phyloP scores from a whole-genome alignment of 2,888 invertebrate genomes.

The Pterobdella sp. region DNA sequence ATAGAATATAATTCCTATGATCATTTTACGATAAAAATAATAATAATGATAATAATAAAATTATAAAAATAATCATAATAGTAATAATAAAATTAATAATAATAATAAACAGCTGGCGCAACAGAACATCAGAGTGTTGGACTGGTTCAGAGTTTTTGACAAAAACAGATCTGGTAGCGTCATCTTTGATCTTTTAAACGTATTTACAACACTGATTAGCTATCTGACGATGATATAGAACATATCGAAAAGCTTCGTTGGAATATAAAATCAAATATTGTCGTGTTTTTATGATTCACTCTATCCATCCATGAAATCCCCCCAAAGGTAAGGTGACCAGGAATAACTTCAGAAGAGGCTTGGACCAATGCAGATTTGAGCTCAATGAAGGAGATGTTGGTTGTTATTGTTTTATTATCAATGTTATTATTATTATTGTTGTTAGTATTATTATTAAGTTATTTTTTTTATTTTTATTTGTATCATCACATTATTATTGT shows the following conservation, averaged over 20 bases:
- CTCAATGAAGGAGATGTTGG: constrained; percentile 45
- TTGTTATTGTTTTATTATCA: not conserved
- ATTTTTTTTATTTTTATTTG: not conserved
- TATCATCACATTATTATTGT: not conserved
- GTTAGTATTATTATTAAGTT: not conserved
- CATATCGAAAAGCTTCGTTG: too few species aligned
- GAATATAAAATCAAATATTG: too few species aligned
- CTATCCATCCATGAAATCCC: not conserved
- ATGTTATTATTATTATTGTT: constrained; percentile 1
- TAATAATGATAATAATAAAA: not conserved
- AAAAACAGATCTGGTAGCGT: constrained; percentile 48
- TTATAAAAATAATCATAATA: not conserved
- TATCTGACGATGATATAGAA: too few species aligned
- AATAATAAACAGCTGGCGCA: constrained; percentile 43
- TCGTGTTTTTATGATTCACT: too few species aligned
- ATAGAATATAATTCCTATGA: not conserved
- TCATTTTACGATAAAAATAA: not conserved
- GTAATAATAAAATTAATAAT: not conserved
- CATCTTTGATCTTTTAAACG: too few species aligned
- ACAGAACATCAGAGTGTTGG: constrained; percentile 47
- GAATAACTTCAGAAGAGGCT: constrained; percentile 49
- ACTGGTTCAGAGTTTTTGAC: constrained; percentile 51
- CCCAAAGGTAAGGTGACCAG: constrained; percentile 40
- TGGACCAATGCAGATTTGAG: constrained; percentile 47
- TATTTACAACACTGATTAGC: too few species aligned